Evolutionary conservation across 2,797 vertebrate species (phyloP), one percentile per base, ranked within the genome.

Genomic region (Ctenopoma multispine): DNA sequence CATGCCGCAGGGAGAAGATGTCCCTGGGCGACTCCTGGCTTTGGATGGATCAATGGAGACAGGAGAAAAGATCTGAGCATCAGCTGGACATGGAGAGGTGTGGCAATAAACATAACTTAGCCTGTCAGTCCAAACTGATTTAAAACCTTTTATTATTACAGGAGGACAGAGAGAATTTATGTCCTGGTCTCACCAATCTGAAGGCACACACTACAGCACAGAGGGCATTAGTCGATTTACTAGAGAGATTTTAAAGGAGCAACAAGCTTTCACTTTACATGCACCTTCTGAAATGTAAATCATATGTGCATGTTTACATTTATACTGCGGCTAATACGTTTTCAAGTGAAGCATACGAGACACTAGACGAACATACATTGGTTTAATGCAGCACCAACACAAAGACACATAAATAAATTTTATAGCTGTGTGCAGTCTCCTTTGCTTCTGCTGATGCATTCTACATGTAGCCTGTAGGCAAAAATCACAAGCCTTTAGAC

Each of bases 21-120:
- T 63, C 60, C 75, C 69, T 1, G 27, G 67, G 75, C 64, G 75
- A 87, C 78, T 81, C 72, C 59, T 9, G 12, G 59, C 62, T 84
- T 63, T 24, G 59, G 66, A 85, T 81, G 60, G 73, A 87, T 90
- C 79, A 72, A 62, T 68, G 58, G 29, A 55, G 77, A 70, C 50
- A 54, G 20, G 17, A 49, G 43, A 34, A 62, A 55, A 51, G 49
- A 75, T 20, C 1, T 34, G 72, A 75, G 69, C 24, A 57, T 80
- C 74, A 83, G 67, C 72, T 78, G 74, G 59, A 44, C 47, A 61
- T 1, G 7, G 29, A 65, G 34, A 71, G 60, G 61, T 40, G 71
- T 29, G 64, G 56, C 44, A 61, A 79, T 63, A 38, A 31, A 59
- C 66, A 59, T 71, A 69, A 75, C 62, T 65, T 68, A 73, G 54